A percentile compares a stretch with the other conserved stretches of the same genome.
These are phyloP conservation scores for Drosophila nannoptera DNA, from an alignment of 1,140 invertebrate species.

Conservation along the genomic window DNA sequence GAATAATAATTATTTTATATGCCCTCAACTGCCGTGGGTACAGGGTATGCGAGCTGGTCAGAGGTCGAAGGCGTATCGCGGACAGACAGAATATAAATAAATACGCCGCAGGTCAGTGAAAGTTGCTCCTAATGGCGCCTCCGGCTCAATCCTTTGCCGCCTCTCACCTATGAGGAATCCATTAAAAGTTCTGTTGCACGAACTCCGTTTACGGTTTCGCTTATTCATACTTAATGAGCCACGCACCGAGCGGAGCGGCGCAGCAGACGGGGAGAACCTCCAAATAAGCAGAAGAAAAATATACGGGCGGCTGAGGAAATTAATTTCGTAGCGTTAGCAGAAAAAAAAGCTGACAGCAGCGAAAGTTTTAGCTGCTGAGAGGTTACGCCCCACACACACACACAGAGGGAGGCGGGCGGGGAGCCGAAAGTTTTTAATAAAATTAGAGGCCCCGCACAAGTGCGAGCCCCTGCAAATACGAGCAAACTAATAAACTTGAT, in stretches of 20 bases:
- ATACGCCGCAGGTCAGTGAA: not conserved
- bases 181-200: slow-evolving; percentile 48
- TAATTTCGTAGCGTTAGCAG: slow-evolving; percentile 38
- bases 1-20: no score
- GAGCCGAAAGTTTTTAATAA: slow-evolving; percentile 43
- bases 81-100: slow-evolving; percentile 6
- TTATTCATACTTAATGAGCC: slow-evolving; percentile 46
- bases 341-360: slow-evolving; percentile 32
- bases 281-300: slow-evolving; percentile 16
- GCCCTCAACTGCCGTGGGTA: no score
- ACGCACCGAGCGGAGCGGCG: slow-evolving; percentile 28
- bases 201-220: slow-evolving; percentile 31
- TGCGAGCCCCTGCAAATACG: slow-evolving; percentile 1
- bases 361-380: slow-evolving; percentile 10
- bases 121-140: slow-evolving; percentile 14
- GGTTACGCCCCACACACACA: not conserved
- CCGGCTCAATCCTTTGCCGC: slow-evolving; percentile 15
- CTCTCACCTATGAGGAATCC: slow-evolving; percentile 30
- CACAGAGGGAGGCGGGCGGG: slow-evolving; percentile 6
- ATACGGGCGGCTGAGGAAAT: slow-evolving; percentile 23
- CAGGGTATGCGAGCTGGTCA: not conserved
- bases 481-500: slow-evolving; percentile 29
- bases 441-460: slow-evolving; percentile 25
- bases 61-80: not conserved
- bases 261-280: slow-evolving; percentile 2